Evolutionary conservation across 2,113 vertebrate genomes (phyloP).

Genomic region (Prunella himalayana): DNA sequence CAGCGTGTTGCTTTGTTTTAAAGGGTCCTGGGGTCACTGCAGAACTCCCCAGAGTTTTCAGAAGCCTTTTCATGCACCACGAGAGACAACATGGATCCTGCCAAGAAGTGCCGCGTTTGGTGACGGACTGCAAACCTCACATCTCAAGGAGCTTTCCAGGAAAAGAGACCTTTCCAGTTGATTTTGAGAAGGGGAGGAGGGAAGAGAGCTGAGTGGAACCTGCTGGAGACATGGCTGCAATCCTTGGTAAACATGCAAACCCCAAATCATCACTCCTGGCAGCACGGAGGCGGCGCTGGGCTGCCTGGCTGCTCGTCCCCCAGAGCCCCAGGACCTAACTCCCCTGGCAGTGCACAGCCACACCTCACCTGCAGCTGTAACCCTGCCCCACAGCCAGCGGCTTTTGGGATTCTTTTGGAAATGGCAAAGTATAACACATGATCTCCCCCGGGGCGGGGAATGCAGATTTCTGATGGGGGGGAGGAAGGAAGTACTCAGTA

Average conservation of each 20-base stretch:
- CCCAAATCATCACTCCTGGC: not conserved
- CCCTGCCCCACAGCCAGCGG: not conserved
- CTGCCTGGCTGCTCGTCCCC: not conserved
- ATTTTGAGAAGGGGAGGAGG: not conserved
- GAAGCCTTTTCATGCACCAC: slow-evolving; percentile 86
- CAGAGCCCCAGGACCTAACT: not conserved
- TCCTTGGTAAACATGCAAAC: not conserved
- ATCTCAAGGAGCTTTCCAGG: not conserved
- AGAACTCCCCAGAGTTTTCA: slow-evolving; percentile 91
- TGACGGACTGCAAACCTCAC: slow-evolving; percentile 47
- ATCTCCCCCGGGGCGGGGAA: not conserved
- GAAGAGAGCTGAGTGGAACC: not conserved
- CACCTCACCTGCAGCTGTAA: not conserved
- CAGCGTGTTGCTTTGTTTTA: not conserved
- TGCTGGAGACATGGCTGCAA: not conserved
- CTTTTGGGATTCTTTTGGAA: not conserved
- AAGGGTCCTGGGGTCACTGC: slow-evolving; percentile 91
- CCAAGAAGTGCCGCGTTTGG: slow-evolving; percentile 87
- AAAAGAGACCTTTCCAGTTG: not conserved
- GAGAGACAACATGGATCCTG: slow-evolving; percentile 83
- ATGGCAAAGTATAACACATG: not conserved
- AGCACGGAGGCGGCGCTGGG: not conserved
- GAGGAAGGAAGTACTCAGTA: not conserved
- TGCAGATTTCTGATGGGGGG: not conserved
- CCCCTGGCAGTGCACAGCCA: not conserved